Evolutionary conservation across 2,888 invertebrate species (phyloP).

Genomic region (Drosophila nr. perissopoda): DNA sequence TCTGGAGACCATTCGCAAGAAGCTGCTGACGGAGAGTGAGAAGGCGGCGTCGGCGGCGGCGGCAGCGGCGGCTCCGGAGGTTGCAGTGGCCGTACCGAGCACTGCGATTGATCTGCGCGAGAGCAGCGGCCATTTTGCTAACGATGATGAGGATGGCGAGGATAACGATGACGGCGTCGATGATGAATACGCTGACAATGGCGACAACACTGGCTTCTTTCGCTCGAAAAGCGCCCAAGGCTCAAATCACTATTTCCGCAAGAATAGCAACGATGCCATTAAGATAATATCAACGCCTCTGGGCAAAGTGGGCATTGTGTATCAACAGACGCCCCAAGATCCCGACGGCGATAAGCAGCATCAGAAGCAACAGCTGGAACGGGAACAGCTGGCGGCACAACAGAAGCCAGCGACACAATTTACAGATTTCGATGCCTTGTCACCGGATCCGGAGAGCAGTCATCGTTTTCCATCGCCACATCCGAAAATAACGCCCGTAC

Average conservation of each 20-base stretch:
- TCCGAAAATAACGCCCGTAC: slow-evolving; percentile 85
- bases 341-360: slow-evolving; percentile 45
- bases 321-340: slow-evolving; percentile 83
- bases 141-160: slow-evolving; percentile 83
- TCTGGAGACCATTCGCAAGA: slow-evolving; percentile 78
- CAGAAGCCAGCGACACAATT: slow-evolving; percentile 76
- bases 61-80: slow-evolving; percentile 50
- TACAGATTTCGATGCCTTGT: slow-evolving; percentile 83
- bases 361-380: slow-evolving; percentile 71
- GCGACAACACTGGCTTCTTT: slow-evolving; percentile 78
- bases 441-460: slow-evolving; percentile 84
- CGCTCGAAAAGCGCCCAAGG: slow-evolving; percentile 68
- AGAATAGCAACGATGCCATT: slow-evolving; percentile 85
- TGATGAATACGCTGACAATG: slow-evolving; percentile 81
- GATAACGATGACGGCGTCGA: slow-evolving; percentile 79
- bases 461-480: slow-evolving; percentile 84
- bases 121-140: slow-evolving; percentile 83
- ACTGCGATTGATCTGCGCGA: slow-evolving; percentile 82
- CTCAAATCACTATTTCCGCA: slow-evolving; percentile 83
- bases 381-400: slow-evolving; percentile 70
- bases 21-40: slow-evolving; percentile 65
- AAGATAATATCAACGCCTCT: slow-evolving; percentile 85
- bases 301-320: slow-evolving; percentile 85
- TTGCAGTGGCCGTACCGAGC: slow-evolving; percentile 71
- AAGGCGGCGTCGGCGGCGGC: slow-evolving; percentile 42